These are phyloP conservation scores for Sebastes nivosus DNA, from an alignment of 2,797 vertebrate species.

Conservation along the genomic window DNA sequence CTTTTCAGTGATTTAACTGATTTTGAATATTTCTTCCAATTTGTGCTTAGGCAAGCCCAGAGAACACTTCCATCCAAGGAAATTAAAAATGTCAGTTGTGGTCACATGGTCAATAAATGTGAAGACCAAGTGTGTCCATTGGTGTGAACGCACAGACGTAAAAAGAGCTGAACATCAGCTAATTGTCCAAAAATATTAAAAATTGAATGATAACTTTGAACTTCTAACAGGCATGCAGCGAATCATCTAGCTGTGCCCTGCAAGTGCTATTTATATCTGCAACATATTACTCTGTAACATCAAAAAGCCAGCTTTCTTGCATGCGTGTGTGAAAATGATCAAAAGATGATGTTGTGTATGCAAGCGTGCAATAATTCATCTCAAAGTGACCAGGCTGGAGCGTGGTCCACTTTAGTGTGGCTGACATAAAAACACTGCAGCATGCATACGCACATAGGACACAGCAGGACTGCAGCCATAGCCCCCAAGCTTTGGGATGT, in stretches of 20 bases:
- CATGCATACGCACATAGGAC: neutral
- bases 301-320: constrained; percentile 31
- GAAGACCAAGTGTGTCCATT: neutral
- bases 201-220: constrained; percentile 23
- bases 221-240: constrained; percentile 2
- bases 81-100: neutral
- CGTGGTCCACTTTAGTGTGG: constrained; percentile 36
- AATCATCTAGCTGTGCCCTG: constrained; percentile 1
- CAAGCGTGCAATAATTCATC: constrained; percentile 38
- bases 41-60: too few species aligned
- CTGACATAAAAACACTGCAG: constrained; percentile 38
- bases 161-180: neutral
- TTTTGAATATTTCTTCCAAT: too few species aligned
- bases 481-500: constrained; percentile 10
- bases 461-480: constrained; percentile 10
- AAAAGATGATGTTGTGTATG: constrained; percentile 37
- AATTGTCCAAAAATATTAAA: constrained; percentile 1
- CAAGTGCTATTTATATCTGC: constrained; percentile 32
- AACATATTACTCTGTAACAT: constrained; percentile 31
- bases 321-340: constrained; percentile 36
- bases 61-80: too few species aligned
- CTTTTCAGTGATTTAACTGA: too few species aligned
- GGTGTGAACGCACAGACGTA: too few species aligned
- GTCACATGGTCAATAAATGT: neutral
- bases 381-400: constrained; percentile 15